A percentile compares a stretch with the other conserved stretches of the same genome.
Conservation (phyloP, 2,113 vertebrate genomes). For the Pseudolaguvia tuberculata region DNA sequence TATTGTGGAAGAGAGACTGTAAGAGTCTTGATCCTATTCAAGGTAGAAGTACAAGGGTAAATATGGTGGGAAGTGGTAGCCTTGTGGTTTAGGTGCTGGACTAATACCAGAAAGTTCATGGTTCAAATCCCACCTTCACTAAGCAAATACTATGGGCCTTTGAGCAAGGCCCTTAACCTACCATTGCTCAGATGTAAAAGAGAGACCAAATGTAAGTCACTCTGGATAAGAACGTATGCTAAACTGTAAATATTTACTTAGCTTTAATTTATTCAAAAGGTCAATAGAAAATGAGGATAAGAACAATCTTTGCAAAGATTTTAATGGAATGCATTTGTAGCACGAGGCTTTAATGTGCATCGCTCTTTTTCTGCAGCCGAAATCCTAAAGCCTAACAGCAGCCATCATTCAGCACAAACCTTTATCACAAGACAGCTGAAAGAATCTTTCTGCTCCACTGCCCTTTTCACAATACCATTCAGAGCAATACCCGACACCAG, state of each 20-base stretch:
- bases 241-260: background rate
- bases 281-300: background rate
- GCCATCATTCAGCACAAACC: background rate
- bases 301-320: constrained; percentile 47
- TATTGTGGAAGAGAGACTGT: too few species aligned
- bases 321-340: constrained; percentile 58
- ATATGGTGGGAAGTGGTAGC: too few species aligned
- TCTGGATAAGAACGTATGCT: too few species aligned
- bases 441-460: background rate
- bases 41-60: too few species aligned
- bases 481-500: too few species aligned
- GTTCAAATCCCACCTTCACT: too few species aligned
- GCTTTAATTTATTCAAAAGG: background rate
- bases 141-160: too few species aligned
- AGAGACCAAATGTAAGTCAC: too few species aligned
- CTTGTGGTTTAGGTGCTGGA: too few species aligned
- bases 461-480: background rate
- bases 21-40: background rate
- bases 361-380: constrained; percentile 50
- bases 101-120: too few species aligned
- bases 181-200: too few species aligned
- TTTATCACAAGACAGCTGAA: background rate
- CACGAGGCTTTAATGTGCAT: constrained; percentile 57
- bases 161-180: too few species aligned
- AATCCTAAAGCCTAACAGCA: constrained; percentile 36